Evolutionary conservation across 2,797 vertebrate species (phyloP).

Genomic region (Myripristis murdjan): DNA sequence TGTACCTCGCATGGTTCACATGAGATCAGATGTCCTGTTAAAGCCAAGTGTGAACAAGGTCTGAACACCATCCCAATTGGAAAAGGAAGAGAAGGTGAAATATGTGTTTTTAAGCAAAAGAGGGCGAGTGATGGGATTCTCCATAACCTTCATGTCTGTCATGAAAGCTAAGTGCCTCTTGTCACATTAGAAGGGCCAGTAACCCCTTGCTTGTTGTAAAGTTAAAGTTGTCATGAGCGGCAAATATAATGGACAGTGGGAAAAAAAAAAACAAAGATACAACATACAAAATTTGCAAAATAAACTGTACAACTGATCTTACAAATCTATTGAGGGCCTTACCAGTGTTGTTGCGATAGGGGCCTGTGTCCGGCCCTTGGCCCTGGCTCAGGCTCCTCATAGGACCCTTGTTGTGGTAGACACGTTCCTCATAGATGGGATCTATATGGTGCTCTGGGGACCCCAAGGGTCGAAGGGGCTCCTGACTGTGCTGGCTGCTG

Average conservation of each 20-base stretch:
- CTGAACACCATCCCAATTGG: constrained; percentile 23
- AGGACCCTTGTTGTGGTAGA: constrained; percentile 97
- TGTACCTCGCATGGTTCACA: too few species aligned
- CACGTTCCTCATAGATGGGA: constrained; percentile 97
- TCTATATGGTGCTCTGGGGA: constrained; percentile 98
- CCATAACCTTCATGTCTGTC: background rate
- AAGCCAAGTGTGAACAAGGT: constrained; percentile 33
- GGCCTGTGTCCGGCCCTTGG: constrained; percentile 93
- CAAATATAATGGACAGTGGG: background rate
- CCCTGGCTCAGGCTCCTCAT: constrained; percentile 98
- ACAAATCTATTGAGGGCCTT: constrained; percentile 42
- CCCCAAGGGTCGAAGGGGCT: constrained; percentile 93
- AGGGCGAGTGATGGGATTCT: constrained; percentile 11
- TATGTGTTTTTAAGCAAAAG: constrained; percentile 15
- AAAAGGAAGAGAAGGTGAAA: constrained; percentile 20
- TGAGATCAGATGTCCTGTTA: too few species aligned
- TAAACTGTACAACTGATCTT: background rate
- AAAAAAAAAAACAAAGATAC: background rate
- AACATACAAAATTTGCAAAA: background rate
- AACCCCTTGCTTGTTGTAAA: too few species aligned
- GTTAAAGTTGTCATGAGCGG: too few species aligned
- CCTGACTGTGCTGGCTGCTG: constrained; percentile 97
- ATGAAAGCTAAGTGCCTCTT: too few species aligned
- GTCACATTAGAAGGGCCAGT: too few species aligned
- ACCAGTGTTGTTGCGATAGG: constrained; percentile 97